These are phyloP conservation scores for Proctacanthus coquilletti DNA, from an alignment of 1,140 invertebrate species.

Conservation along the genomic window DNA sequence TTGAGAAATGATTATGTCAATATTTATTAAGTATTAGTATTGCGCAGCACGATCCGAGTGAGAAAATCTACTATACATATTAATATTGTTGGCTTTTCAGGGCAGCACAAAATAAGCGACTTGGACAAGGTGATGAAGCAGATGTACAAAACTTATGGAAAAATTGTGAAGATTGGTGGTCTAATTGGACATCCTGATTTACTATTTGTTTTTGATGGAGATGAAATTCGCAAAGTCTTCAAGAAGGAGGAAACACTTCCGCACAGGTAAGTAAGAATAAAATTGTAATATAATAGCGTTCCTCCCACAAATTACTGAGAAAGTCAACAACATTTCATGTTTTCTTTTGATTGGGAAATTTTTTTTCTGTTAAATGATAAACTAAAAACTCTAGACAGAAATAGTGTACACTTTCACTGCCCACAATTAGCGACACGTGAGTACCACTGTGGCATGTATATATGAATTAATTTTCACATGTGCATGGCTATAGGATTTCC, in stretches of 20 bases:
- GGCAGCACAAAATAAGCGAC: constrained; percentile 54
- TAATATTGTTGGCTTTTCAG: constrained; percentile 24
- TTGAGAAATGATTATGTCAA: too few relatives aligned
- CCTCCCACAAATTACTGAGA: too few relatives aligned
- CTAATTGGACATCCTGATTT: constrained; percentile 62
- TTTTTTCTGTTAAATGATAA: background rate
- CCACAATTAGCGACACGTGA: too few relatives aligned
- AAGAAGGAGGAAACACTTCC: constrained; percentile 59
- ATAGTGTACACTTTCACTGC: too few relatives aligned
- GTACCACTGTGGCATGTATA: too few relatives aligned
- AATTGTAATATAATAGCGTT: background rate
- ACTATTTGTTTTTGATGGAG: constrained; percentile 59
- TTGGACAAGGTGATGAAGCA: constrained; percentile 56
- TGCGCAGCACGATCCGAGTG: too few relatives aligned
- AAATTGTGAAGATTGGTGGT: constrained; percentile 55
- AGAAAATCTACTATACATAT: background rate
- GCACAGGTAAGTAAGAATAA: constrained; percentile 27
- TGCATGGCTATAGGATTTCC: too few relatives aligned
- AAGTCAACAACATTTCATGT: background rate
- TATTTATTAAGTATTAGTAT: too few relatives aligned
- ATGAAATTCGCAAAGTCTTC: constrained; percentile 60
- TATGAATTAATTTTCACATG: too few relatives aligned
- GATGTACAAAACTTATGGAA: constrained; percentile 46
- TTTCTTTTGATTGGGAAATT: background rate
- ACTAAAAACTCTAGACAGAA: background rate